Evolutionary conservation across 2,113 vertebrate genomes (phyloP), one percentile per base, ranked within the genome.

Genomic region (Ardeotis arabs): DNA sequence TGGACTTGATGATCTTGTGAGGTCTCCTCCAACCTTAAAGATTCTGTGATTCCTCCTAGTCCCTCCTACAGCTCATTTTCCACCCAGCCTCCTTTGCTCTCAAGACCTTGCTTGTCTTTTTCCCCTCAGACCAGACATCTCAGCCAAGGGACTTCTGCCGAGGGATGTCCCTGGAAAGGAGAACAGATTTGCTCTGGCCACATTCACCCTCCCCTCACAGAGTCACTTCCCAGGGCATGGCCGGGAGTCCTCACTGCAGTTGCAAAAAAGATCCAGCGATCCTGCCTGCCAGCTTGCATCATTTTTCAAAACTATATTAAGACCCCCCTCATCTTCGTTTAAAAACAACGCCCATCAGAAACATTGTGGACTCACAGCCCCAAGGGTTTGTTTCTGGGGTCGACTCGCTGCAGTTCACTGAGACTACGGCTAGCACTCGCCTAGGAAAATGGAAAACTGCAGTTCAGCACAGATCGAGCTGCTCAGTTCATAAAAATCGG

Each of bases 311-410:
- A 20, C 5, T 13, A 1, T 28, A 3, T 20, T 10, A 55, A 60
- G 21, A 18, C 29, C 58, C 29, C 10, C 44, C 76, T 70, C 35
- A 23, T 14, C 6, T 28, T 55, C 44, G 55, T 27, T 53, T 17
- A 15, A 17, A 62, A 70, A 8, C 2, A 14, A 18, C 0, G 0
- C 12, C 0, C 3, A 20, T 21, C 35, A 25, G 58, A 35, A 39
- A 28, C 25, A 3, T 2, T 10, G 41, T 47, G 17, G 58, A 1
- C 41, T 70, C 27, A 1, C 41, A 64, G 45, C 45, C 28, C 60
- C 58, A 14, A 4, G 45, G 64, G 12, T 24, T 49, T 47, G 28
- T 7, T 56, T 24, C 41, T 37, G n/a, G 58, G 53, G n/a, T 8
- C 2, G 6, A 14, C n/a, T 22, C 22, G 7, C 52, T 41, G 75